phyloP scores from a whole-genome alignment of 2,888 invertebrate species.

The Trissolcus brochymenae region DNA sequence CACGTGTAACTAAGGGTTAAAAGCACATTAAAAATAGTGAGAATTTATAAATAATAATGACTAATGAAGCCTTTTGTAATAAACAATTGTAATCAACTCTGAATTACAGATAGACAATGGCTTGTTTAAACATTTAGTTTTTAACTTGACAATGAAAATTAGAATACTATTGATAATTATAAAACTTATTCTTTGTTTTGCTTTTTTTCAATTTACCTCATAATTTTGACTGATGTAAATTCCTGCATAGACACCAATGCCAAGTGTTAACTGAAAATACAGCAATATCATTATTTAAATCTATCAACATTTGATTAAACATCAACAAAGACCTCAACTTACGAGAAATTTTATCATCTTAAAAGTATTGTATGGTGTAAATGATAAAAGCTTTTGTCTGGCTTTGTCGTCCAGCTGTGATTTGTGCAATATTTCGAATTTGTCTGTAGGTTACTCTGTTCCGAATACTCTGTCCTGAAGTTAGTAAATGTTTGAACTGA shows the following conservation, averaged over 20 bases:
- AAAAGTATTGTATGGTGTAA: background rate
- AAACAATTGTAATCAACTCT: too few relatives aligned
- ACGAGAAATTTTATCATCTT: conserved; percentile 71
- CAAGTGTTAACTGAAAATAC: conserved; percentile 81
- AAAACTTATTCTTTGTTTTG: background rate
- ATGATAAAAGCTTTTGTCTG: too few relatives aligned
- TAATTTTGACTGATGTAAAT: conserved; percentile 87
- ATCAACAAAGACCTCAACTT: conserved; percentile 35
- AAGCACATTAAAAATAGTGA: background rate
- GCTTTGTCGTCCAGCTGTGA: too few relatives aligned
- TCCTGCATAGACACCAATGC: conserved; percentile 84
- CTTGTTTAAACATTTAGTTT: background rate
- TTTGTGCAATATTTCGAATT: too few relatives aligned
- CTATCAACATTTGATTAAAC: background rate
- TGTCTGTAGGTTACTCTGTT: too few relatives aligned
- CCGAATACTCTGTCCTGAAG: too few relatives aligned
- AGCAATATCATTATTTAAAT: background rate
- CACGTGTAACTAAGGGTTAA: too few relatives aligned
- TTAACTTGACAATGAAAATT: background rate
- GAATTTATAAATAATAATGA: background rate
- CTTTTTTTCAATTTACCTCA: conserved; percentile 78
- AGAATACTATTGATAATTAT: background rate
- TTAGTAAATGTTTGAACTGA: too few relatives aligned
- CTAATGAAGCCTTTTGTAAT: background rate
- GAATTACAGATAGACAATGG: background rate